Evolutionary conservation across 1,140 invertebrate genomes (phyloP), one percentile per base, ranked within the genome.

Genomic region (Dendrolimus kikuchii): DNA sequence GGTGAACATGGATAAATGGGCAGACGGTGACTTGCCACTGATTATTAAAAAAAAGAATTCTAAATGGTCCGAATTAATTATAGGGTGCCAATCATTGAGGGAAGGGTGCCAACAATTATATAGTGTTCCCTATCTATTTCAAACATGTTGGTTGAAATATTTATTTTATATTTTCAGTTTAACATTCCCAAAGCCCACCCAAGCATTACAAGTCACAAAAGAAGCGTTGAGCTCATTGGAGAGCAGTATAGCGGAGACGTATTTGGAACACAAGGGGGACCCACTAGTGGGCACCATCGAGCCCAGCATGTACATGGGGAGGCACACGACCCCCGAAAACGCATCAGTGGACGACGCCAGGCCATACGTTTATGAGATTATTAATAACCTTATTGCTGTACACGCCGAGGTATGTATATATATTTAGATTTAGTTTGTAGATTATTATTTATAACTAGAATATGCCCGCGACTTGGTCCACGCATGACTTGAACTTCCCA

Each of bases 261-360:
- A 98, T 77, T 89, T 98, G 46, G 97, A 99, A 81, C 92, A 95
- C 62, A 98, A 98, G 78, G 94, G 95, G 48, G 96, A 98, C 87
- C 96, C 96, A 4, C 86, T 98, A 0, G 94, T 98, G 36, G 96
- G 96, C 10, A 95, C 94, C 8, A 97, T 99, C 59, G 97, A 99
- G 86, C 95, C 95, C 4, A 96, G 94, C 44, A 98, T 99, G 96
- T 98, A 98, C 82, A 87, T 95, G 62, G 95, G 95, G 1, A 89
- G 92, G 44, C 95, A 98, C 74, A 93, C 95, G 65, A 97, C 96
- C 93, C 92, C 94, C 59, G 92, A 91, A 4, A 92, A 93, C 63
- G 89, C 92, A 55, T 89, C 92, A 55, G 92, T 93, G 1, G 90
- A 89, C 23, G 95, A 96, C 74, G 91, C 98, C 2, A 88, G 95